These are phyloP conservation scores for Globodera ellingtonae DNA, from an alignment of 1,140 invertebrate species.

Conservation along the genomic window DNA sequence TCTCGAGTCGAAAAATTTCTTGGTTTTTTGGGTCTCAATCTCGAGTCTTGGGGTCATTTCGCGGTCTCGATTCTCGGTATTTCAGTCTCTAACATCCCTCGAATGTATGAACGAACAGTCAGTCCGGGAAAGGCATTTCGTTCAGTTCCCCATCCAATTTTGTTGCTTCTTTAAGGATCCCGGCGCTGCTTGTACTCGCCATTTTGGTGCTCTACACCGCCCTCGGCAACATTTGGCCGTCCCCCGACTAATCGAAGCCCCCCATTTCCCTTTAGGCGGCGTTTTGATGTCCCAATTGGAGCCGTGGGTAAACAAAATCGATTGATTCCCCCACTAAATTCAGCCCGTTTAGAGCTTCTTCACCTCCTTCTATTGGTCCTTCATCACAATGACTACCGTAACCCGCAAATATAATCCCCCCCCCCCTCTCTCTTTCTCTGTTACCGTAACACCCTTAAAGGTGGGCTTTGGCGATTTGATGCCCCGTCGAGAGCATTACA, in stretches of 20 bases:
- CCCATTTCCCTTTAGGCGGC: conserved; percentile 41
- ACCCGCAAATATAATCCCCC: not conserved
- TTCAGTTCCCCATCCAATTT: too few species aligned
- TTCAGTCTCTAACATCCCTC: too few species aligned
- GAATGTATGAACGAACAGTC: not conserved
- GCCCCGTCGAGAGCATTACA: conserved; percentile 63
- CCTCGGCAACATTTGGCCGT: conserved; percentile 22
- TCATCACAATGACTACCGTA: conserved; percentile 65
- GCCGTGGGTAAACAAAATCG: conserved; percentile 39
- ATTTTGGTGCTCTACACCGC: conserved; percentile 63
- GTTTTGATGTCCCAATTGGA: conserved; percentile 64
- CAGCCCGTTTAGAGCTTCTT: conserved; percentile 55
- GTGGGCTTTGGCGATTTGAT: conserved; percentile 65
- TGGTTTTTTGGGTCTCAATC: too few species aligned
- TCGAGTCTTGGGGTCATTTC: too few species aligned
- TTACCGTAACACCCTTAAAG: conserved; percentile 26
- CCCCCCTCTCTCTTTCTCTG: not conserved
- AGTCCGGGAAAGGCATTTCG: not conserved
- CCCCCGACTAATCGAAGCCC: not conserved
- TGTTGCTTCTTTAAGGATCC: conserved; percentile 50
- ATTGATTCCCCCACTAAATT: not conserved
- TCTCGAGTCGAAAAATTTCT: too few species aligned
- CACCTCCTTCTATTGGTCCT: conserved; percentile 65
- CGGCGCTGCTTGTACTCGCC: conserved; percentile 59
- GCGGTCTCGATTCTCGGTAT: too few species aligned